Evolutionary conservation across 1,140 invertebrate genomes (phyloP), one percentile per base, ranked within the genome.

Genomic region (Ceratosolen fusciceps): DNA sequence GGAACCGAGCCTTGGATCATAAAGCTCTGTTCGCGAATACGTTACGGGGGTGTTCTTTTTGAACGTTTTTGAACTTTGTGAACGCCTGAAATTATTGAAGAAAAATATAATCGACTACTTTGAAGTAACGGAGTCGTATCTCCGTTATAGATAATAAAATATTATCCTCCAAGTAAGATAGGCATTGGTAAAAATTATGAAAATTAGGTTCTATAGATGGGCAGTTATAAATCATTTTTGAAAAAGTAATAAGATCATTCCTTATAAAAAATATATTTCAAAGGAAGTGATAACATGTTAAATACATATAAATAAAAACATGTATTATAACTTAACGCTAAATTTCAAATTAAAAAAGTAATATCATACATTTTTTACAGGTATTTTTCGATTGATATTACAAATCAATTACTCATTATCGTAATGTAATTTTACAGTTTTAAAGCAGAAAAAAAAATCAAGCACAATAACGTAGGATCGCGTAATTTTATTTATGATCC

Each of bases 241-340:
- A 52, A 52, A 52, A 3, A 52, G 10, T 52, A n/a, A n/a, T n/a
- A 52, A 52, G 4, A 19, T 16, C 3, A 14, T 52, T 52, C 49
- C 54, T 24, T 56, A 56, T 24, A 56, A 56, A 56, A 56, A 56
- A 56, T 56, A 24, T 56, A 24, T 24, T 56, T 56, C 14, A 56
- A 56, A 56, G 24, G n/a, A 26, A 56, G 5, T 56, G 14, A 12
- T 56, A 24, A 56, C 54, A 56, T 24, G 14, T 56, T 4, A 56
- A 24, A 56, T 56, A 26, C 24, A 56, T 56, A 56, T 56, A 56
- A 56, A 56, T 56, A 56, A 56, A 52, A 56, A 56, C 54, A 56
- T 56, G 5, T 56, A 26, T 56, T 2, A 3, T 56, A 24, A 24
- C 24, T 56, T 56, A 56, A 56, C 5, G 14, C 24, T 56, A 24